A percentile compares a stretch with the other conserved stretches of the same genome.
phyloP scores from a whole-genome alignment of 2,797 vertebrate species.

The Tauraco hartlaubi region DNA sequence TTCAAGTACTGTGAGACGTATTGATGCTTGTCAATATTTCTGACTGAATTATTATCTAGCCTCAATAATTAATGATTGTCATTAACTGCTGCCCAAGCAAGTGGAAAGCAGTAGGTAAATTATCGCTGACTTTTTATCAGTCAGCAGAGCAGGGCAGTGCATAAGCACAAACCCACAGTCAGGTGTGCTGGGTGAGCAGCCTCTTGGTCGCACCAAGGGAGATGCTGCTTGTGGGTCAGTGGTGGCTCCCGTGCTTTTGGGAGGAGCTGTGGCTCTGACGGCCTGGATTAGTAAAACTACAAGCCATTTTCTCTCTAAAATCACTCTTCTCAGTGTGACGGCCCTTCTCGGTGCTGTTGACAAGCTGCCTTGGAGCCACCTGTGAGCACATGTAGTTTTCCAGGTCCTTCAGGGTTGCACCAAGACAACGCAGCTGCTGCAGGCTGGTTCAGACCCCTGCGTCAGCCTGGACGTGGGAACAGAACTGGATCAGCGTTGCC shows the following conservation, averaged over 20 bases:
- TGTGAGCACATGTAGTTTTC: neutral
- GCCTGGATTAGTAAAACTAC: neutral
- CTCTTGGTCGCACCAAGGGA: neutral
- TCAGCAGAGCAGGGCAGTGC: neutral
- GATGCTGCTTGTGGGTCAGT: neutral
- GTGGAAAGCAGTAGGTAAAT: neutral
- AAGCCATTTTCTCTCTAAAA: neutral
- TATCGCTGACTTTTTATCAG: neutral
- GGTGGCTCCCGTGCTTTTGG: neutral
- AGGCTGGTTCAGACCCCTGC: neutral
- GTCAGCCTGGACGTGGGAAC: neutral
- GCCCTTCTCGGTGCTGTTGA: neutral
- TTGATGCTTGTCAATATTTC: neutral
- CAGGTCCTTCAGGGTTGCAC: neutral
- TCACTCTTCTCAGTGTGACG: neutral
- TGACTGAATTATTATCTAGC: neutral
- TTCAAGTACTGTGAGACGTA: neutral
- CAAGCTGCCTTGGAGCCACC: neutral
- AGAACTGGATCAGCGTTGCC: neutral
- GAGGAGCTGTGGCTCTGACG: neutral
- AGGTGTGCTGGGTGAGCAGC: neutral
- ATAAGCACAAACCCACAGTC: neutral
- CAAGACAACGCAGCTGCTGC: neutral
- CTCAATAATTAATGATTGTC: neutral
- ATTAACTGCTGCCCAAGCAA: neutral